phyloP scores from a whole-genome alignment of 2,888 invertebrate species.

The Scaptomyza caliginosa region DNA sequence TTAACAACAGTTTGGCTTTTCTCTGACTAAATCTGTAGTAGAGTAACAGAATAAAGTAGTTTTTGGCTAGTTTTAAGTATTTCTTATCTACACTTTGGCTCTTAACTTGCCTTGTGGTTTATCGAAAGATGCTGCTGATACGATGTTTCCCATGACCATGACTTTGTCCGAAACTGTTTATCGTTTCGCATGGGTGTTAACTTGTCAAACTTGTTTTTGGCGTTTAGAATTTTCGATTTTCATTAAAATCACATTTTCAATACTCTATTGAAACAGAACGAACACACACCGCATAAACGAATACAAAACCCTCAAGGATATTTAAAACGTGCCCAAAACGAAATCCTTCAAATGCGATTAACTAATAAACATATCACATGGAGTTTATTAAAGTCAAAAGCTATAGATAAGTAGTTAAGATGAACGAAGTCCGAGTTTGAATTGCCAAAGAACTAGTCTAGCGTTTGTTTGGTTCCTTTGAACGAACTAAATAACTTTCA shows the following conservation, averaged over 20 bases:
- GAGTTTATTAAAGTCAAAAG: no score
- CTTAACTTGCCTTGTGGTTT: neutral
- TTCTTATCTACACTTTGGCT: neutral
- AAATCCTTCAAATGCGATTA: no score
- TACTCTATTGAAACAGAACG: conserved; percentile 2
- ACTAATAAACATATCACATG: no score
- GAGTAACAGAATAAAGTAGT: neutral
- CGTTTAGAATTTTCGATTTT: conserved; percentile 46
- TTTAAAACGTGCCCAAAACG: no score
- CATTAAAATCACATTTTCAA: conserved; percentile 20
- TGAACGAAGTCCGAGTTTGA: no score
- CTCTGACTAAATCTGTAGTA: neutral
- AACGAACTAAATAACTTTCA: no score
- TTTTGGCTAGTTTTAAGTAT: neutral
- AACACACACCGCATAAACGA: neutral
- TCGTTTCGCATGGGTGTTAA: conserved; percentile 47
- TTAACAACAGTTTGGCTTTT: no score
- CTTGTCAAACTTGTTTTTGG: conserved; percentile 53
- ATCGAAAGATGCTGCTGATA: conserved; percentile 15
- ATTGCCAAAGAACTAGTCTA: no score
- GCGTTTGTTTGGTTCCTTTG: no score
- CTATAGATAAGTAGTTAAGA: no score
- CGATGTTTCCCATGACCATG: conserved; percentile 51
- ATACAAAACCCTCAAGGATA: no score
- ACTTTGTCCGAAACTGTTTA: conserved; percentile 42